Percentiles rank a stretch among this genome's conserved stretches.
These are phyloP conservation scores for Mionectes olivaceus DNA, from an alignment of 2,797 vertebrate genomes.

Conservation along the genomic window DNA sequence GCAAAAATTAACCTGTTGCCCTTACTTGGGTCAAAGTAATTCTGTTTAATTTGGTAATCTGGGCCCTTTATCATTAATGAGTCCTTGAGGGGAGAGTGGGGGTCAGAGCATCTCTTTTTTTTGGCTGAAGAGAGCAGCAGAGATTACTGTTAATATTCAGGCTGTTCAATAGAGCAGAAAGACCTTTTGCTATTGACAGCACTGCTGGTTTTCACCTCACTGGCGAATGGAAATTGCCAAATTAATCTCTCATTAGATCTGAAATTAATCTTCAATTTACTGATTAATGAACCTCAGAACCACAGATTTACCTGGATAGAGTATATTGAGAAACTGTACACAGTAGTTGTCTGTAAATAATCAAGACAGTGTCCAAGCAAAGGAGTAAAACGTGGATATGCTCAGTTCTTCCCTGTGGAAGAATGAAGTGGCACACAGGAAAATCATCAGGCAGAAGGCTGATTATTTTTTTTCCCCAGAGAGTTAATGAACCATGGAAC, in stretches of 20 bases:
- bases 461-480: neutral
- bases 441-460: neutral
- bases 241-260: conserved; percentile 49
- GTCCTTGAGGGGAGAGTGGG: conserved; percentile 1
- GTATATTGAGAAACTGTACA: neutral
- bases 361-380: neutral
- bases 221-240: conserved; percentile 19
- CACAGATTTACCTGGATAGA: neutral
- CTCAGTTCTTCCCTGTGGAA: neutral
- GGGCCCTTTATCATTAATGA: conserved; percentile 28
- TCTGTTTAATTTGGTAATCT: conserved; percentile 37
- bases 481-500: neutral
- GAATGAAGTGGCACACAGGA: neutral
- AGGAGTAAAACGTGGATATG: neutral
- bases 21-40: conserved; percentile 53
- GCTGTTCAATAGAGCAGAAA: conserved; percentile 36
- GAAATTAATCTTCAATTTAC: conserved; percentile 30
- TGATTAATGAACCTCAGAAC: conserved; percentile 28
- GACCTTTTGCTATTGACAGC: neutral
- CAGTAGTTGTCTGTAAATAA: neutral
- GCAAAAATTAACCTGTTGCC: conserved; percentile 56
- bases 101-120: neutral
- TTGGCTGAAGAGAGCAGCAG: conserved; percentile 19
- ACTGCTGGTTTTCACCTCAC: conserved; percentile 22
- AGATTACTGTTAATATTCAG: conserved; percentile 45